These are phyloP conservation scores for Heliconius eleuchia DNA, from an alignment of 1,140 invertebrate species.

Conservation along the genomic window DNA sequence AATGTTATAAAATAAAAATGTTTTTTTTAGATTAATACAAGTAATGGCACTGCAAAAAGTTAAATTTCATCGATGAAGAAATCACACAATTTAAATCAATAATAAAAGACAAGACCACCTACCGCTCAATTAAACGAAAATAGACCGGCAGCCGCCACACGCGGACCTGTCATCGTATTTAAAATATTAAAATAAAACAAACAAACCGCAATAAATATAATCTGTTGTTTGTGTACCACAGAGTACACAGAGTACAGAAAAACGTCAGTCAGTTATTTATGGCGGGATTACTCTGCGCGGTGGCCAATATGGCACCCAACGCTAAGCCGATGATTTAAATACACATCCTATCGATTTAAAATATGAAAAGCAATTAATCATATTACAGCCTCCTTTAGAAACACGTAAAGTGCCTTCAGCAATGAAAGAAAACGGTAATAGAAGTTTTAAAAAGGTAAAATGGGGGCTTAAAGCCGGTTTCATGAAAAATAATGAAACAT, in stretches of 20 bases:
- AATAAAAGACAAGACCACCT: not conserved
- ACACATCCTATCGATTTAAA: constrained; percentile 63
- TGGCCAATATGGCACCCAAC: constrained; percentile 60
- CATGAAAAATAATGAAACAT: constrained; percentile 26
- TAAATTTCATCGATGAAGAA: too few species aligned
- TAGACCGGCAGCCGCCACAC: not conserved
- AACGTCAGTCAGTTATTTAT: constrained; percentile 67
- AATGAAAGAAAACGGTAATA: constrained; percentile 37
- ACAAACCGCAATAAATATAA: constrained; percentile 37
- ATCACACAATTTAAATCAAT: not conserved
- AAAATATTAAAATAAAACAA: constrained; percentile 20
- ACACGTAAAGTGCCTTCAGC: constrained; percentile 34
- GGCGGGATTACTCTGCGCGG: constrained; percentile 61
- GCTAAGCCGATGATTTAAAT: constrained; percentile 70
- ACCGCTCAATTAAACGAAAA: not conserved
- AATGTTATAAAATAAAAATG: too few species aligned
- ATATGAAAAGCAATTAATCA: constrained; percentile 62
- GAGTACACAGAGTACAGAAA: constrained; percentile 49
- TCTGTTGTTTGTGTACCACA: constrained; percentile 51
- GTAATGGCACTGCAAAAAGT: too few species aligned
- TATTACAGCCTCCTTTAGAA: constrained; percentile 49
- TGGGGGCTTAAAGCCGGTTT: constrained; percentile 30
- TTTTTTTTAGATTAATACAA: too few species aligned
- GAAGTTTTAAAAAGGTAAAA: constrained; percentile 35
- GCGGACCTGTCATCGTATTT: not conserved